Evolutionary conservation across 2,113 vertebrate species (phyloP).

Genomic region (Poeciliopsis turrubarensis): DNA sequence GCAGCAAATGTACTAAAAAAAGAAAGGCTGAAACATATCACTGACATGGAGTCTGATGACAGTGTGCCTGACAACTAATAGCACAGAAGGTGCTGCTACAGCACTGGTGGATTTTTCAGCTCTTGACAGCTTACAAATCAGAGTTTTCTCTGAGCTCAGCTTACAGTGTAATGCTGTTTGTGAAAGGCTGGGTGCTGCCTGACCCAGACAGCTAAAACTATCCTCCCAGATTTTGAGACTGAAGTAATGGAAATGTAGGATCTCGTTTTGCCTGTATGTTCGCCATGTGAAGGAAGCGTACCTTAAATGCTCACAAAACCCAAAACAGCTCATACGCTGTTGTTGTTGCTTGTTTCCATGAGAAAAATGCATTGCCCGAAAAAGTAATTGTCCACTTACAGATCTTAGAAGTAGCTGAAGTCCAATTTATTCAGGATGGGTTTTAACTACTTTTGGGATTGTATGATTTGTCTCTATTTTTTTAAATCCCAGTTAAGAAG

Average conservation of each 20-base stretch:
- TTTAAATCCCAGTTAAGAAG: too few relatives aligned
- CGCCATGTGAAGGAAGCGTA: slow-evolving; percentile 38
- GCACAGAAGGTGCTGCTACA: slow-evolving; percentile 35
- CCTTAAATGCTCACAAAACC: slow-evolving; percentile 65
- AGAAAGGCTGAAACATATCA: slow-evolving; percentile 33
- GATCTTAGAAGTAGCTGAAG: neutral
- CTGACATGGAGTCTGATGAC: slow-evolving; percentile 50
- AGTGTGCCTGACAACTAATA: slow-evolving; percentile 48
- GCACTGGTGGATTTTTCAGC: slow-evolving; percentile 39
- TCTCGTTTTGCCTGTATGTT: neutral
- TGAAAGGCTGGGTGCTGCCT: slow-evolving; percentile 15
- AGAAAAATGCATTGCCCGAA: slow-evolving; percentile 16
- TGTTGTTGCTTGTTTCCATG: slow-evolving; percentile 30
- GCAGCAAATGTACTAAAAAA: slow-evolving; percentile 6
- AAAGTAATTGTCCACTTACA: neutral
- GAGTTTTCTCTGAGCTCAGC: slow-evolving; percentile 33
- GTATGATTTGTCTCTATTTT: too few relatives aligned
- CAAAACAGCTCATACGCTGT: slow-evolving; percentile 17
- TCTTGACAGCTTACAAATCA: slow-evolving; percentile 58
- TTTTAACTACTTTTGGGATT: too few relatives aligned
- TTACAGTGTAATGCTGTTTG: slow-evolving; percentile 21
- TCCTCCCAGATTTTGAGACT: slow-evolving; percentile 44
- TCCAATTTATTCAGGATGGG: too few relatives aligned
- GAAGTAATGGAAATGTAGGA: slow-evolving; percentile 28
- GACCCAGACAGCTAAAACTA: slow-evolving; percentile 18